A percentile compares a stretch with the other conserved stretches of the same genome.
phyloP scores from a whole-genome alignment of 1,140 invertebrate species.

The Neodiprion fabricii region DNA sequence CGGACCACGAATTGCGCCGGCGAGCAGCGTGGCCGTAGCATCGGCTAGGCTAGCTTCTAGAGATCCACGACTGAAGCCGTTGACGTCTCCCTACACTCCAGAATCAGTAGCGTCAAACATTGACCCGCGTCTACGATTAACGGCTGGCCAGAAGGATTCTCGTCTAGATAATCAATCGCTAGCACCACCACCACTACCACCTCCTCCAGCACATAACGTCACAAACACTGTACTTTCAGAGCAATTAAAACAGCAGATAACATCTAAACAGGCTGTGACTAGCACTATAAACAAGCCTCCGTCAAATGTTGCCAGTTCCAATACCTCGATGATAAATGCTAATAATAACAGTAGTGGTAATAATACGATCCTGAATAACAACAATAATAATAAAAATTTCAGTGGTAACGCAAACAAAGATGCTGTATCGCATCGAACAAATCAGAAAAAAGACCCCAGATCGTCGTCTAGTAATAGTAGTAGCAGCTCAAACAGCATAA shows the following conservation, averaged over 20 bases:
- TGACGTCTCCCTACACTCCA: constrained; percentile 20
- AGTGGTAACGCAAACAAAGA: constrained; percentile 55
- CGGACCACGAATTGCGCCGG: constrained; percentile 69
- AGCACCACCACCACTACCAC: constrained; percentile 3
- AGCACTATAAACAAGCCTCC: constrained; percentile 46
- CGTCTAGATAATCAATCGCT: constrained; percentile 16
- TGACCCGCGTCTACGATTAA: constrained; percentile 11
- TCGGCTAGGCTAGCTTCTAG: constrained; percentile 61
- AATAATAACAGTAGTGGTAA: constrained; percentile 53
- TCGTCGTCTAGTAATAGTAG: constrained; percentile 57
- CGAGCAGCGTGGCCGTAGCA: constrained; percentile 67
- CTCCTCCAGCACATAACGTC: constrained; percentile 16
- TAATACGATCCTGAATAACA: constrained; percentile 47
- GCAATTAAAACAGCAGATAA: constrained; percentile 52
- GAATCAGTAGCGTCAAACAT: constrained; percentile 1
- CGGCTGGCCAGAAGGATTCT: constrained; percentile 20
- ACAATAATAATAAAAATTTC: constrained; percentile 53
- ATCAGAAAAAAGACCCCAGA: constrained; percentile 58
- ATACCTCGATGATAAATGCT: constrained; percentile 40
- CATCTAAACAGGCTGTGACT: constrained; percentile 48
- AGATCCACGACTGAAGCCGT: constrained; percentile 67
- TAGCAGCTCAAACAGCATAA: constrained; percentile 41
- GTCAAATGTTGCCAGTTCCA: constrained; percentile 39
- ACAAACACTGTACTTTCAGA: constrained; percentile 50
- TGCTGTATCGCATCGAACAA: constrained; percentile 53